Percentiles rank a stretch among this genome's conserved stretches.
Conservation (phyloP, 1,140 invertebrate genomes). For the Meloidogyne exigua region DNA sequence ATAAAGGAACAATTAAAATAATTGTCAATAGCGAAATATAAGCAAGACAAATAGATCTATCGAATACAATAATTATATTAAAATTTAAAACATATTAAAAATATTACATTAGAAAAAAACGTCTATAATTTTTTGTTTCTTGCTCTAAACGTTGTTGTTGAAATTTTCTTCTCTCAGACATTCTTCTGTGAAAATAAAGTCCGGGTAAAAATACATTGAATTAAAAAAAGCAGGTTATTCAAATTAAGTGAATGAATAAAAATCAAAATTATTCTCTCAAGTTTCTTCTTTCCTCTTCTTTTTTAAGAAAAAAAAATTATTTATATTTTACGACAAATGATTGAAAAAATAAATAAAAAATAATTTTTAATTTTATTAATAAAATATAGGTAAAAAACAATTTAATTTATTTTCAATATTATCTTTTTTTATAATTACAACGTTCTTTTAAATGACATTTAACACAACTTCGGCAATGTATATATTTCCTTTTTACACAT, state of each 20-base stretch:
- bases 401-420: too few relatives aligned
- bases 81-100: too few relatives aligned
- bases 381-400: too few relatives aligned
- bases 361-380: too few relatives aligned
- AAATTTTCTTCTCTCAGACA: background rate
- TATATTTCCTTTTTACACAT: slow-evolving; percentile 28
- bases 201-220: background rate
- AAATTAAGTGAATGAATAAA: background rate
- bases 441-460: slow-evolving; percentile 25
- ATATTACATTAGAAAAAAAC: background rate
- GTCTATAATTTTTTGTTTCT: background rate
- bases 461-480: slow-evolving; percentile 18
- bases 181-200: background rate
- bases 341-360: too few relatives aligned
- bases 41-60: background rate
- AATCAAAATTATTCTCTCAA: background rate
- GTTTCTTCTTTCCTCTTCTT: too few relatives aligned
- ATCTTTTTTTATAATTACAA: background rate
- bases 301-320: too few relatives aligned
- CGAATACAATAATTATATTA: background rate
- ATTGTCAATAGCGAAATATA: background rate
- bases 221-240: background rate
- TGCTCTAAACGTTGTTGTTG: background rate
- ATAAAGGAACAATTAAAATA: background rate
- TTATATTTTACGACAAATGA: too few relatives aligned